Base-by-base conservation (phyloP, 1,140 invertebrate genomes). In the Drosophila kohkoa region DNA sequence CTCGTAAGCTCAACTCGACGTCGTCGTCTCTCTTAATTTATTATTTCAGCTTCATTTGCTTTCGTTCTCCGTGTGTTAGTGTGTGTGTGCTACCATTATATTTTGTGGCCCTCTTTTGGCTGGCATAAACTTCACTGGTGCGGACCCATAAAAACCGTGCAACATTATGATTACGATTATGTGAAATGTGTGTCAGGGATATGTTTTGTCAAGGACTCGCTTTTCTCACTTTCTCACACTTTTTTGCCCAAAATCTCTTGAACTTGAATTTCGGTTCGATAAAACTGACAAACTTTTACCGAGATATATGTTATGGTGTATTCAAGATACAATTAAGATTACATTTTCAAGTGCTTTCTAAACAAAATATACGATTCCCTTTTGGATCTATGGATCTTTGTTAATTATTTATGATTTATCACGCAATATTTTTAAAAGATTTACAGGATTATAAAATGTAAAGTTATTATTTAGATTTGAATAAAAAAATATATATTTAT, bases 41-140 rank as follows among this genome's bases (percentile, higher is more conserved):
- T 89, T 86, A 89, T 88, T 79, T 75, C 77, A 81, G 77, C 76
- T 81, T 88, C 77, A 89, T 87, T 88, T 88, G 51, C 35, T 58
- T 25, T 54, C 20, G 32, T 8, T 55, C 11, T 38, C 16, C 25
- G 62, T 55, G 60, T 48, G 46, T 25, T 25, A 25, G 20, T 67
- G 60, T 49, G 43, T 55, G 49, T 62, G 75, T 66, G 79, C 51
- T 55, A 63, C 77, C 66, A 88, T 87, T 88, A 87, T 63, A 79
- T 86, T 86, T 87, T 86, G 83, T 79, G 73, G 77, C 70, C 20
- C 76, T 52, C 48, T 75, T 25, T 20, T 74, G 51, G 49, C 16
- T 54, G 54, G 52, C 35, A 77, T 71, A 65, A 80, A 85, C 77
- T 67, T 82, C 55, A 87, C 66, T 77, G 80, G 74, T 25, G 20